These are phyloP conservation scores for Myotis daubentonii DNA, from an alignment of 2,797 vertebrate species.

Conservation along the genomic window DNA sequence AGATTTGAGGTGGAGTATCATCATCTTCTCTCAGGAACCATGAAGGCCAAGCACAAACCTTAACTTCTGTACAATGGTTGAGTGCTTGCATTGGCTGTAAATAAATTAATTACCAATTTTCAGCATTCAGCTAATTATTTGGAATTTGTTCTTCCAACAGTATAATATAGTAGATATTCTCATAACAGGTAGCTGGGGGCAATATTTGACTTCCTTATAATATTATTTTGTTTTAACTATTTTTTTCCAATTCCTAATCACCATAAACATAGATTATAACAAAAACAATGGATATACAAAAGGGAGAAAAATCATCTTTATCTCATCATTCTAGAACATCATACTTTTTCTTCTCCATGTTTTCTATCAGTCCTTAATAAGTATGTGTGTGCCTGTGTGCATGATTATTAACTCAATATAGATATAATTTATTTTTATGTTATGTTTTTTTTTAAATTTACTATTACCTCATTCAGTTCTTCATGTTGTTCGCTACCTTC, in stretches of 20 bases:
- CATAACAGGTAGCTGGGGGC: not conserved
- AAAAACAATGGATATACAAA: not conserved
- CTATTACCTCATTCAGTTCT: not conserved
- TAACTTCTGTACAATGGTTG: not conserved
- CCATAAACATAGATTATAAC: not conserved
- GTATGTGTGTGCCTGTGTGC: not conserved
- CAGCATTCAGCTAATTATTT: not conserved
- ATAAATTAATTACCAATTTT: not conserved
- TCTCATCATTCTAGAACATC: not conserved
- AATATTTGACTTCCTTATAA: not conserved
- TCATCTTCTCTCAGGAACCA: not conserved
- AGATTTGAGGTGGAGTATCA: not conserved
- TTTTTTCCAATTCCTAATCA: not conserved
- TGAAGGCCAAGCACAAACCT: not conserved
- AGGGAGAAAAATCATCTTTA: not conserved
- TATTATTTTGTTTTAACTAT: not conserved
- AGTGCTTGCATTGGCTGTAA: not conserved
- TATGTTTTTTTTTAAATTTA: not conserved
- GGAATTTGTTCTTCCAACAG: not conserved
- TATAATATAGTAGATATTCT: not conserved
- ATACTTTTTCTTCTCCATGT: not conserved
- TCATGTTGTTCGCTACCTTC: not conserved
- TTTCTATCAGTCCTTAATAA: not conserved
- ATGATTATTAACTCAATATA: not conserved
- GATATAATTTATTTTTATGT: not conserved